A percentile compares a stretch with the other conserved stretches of the same genome.
Conservation (phyloP, 2,113 vertebrate species). For the Phyllostomus discolor region DNA sequence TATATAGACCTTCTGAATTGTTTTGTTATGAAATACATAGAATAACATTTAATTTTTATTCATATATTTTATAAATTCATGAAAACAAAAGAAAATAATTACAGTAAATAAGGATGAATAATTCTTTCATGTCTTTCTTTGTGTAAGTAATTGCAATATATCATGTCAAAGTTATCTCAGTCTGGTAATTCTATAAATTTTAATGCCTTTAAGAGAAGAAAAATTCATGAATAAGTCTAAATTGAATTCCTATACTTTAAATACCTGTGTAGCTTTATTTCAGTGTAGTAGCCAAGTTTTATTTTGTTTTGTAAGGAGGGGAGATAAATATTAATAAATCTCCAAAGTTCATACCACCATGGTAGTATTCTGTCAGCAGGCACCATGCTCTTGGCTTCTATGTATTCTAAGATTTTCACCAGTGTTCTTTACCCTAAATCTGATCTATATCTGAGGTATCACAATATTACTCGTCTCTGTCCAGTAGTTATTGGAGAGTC, state of each 20-base stretch:
- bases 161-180: not conserved
- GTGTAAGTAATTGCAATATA: not conserved
- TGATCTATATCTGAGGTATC: not conserved
- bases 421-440: not conserved
- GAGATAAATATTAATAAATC: not conserved
- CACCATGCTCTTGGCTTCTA: not conserved
- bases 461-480: not conserved
- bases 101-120: not conserved
- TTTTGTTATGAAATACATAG: not conserved
- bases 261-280: not conserved
- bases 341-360: not conserved
- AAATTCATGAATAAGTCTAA: not conserved
- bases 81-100: constrained; percentile 20
- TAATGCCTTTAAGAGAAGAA: not conserved
- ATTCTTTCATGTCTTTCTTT: not conserved
- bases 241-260: not conserved
- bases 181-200: not conserved
- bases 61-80: constrained; percentile 15
- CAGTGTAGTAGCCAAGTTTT: not conserved
- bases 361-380: not conserved
- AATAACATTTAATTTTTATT: constrained; percentile 11
- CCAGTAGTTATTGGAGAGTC: not conserved
- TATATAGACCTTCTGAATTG: not conserved
- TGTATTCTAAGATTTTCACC: not conserved
- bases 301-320: not conserved